phyloP scores from a whole-genome alignment of 2,888 invertebrate genomes.

The Cybosia mesomella region DNA sequence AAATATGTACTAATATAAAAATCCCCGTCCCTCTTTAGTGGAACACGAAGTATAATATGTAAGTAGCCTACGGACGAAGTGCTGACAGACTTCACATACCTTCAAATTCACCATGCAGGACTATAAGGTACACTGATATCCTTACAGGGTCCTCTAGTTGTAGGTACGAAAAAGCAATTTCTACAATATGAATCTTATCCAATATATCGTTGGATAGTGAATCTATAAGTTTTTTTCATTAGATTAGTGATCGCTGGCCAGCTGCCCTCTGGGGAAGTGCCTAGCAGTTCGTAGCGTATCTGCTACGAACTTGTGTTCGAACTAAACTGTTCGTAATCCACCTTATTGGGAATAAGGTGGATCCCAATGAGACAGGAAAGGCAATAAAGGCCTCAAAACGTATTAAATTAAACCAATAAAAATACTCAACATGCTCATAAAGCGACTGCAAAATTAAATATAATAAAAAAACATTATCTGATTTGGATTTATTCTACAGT shows the following conservation, averaged over 20 bases:
- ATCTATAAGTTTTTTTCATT: background rate
- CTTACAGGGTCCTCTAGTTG: background rate
- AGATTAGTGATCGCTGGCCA: background rate
- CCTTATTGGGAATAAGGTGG: too few species aligned
- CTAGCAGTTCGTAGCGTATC: too few species aligned
- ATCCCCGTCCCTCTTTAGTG: background rate
- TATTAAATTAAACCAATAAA: too few species aligned
- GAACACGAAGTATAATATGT: background rate
- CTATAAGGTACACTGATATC: background rate
- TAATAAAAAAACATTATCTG: too few species aligned
- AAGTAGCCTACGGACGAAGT: background rate
- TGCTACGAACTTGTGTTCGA: too few species aligned
- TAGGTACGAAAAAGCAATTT: background rate
- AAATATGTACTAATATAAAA: background rate
- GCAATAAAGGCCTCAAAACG: too few species aligned
- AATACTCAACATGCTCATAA: too few species aligned
- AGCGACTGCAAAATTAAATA: too few species aligned
- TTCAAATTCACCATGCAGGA: background rate
- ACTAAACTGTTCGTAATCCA: background rate
- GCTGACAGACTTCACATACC: background rate
- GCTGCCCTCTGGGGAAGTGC: background rate
- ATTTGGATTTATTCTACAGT: background rate
- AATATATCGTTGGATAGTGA: background rate
- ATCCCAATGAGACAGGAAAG: background rate
- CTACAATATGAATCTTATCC: background rate